These are phyloP conservation scores for Acanthurus tractus DNA, from an alignment of 2,797 vertebrate genomes.

Conservation along the genomic window DNA sequence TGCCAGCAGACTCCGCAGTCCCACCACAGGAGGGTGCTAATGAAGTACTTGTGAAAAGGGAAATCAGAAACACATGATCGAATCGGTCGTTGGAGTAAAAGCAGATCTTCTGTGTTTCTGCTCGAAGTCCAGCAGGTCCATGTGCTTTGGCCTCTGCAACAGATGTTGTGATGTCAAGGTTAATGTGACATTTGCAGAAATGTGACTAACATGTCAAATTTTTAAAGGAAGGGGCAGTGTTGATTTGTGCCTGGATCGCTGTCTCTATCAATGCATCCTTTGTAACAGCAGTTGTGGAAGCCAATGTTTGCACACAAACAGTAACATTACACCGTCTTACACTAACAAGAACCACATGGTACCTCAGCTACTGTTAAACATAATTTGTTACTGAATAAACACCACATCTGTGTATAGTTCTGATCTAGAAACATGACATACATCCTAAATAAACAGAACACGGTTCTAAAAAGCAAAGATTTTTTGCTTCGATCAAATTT, in stretches of 20 bases:
- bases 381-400: background rate
- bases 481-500: background rate
- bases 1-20: background rate
- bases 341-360: constrained; percentile 2
- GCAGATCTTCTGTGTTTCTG: constrained; percentile 16
- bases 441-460: background rate
- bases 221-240: background rate
- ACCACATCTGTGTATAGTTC: background rate
- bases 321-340: background rate
- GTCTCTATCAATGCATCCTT: background rate
- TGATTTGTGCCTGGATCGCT: background rate
- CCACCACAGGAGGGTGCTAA: constrained; percentile 52
- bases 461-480: background rate
- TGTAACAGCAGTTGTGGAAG: background rate
- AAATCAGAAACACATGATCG: background rate
- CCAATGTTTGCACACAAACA: background rate
- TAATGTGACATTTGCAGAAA: background rate
- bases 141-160: constrained; percentile 16
- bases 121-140: background rate
- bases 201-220: background rate
- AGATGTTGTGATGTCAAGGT: background rate
- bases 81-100: background rate
- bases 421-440: background rate
- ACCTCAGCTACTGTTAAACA: background rate
- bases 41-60: background rate